These are phyloP conservation scores for Spilogale gracilis DNA, from an alignment of 2,113 vertebrate genomes.

Conservation along the genomic window DNA sequence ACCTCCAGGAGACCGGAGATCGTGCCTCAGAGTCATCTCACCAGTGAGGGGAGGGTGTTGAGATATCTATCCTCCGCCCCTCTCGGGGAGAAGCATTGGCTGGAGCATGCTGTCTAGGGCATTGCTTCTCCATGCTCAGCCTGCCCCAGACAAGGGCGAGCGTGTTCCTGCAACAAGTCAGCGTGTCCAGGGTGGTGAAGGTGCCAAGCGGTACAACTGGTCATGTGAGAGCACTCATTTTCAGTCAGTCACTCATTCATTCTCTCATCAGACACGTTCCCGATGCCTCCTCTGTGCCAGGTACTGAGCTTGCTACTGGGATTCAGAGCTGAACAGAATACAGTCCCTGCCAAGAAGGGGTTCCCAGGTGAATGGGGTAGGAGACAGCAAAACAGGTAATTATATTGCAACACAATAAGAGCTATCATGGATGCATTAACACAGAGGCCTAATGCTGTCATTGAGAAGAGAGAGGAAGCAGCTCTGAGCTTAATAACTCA, in stretches of 20 bases:
- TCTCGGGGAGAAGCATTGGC: not conserved
- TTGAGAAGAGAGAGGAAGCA: not conserved
- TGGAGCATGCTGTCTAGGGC: not conserved
- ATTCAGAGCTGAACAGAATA: constrained; percentile 2
- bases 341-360: constrained; percentile 36
- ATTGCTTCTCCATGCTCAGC: not conserved
- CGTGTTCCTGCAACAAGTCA: too few species aligned
- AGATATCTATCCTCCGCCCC: not conserved
- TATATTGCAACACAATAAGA: not conserved
- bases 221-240: not conserved
- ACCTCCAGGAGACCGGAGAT: not conserved
- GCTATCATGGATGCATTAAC: not conserved
- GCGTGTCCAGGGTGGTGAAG: not conserved
- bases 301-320: not conserved
- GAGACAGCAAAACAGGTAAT: constrained; percentile 41
- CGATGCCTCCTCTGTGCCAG: not conserved
- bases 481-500: constrained; percentile 17
- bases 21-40: accelerated
- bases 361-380: constrained; percentile 53
- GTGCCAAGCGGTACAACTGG: not conserved
- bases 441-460: not conserved
- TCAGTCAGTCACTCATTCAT: not conserved
- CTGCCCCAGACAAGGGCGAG: not conserved
- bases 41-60: not conserved
- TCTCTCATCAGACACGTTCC: not conserved